Conservation (phyloP, 2,797 vertebrate species). For the Halcyon chelicuti region DNA sequence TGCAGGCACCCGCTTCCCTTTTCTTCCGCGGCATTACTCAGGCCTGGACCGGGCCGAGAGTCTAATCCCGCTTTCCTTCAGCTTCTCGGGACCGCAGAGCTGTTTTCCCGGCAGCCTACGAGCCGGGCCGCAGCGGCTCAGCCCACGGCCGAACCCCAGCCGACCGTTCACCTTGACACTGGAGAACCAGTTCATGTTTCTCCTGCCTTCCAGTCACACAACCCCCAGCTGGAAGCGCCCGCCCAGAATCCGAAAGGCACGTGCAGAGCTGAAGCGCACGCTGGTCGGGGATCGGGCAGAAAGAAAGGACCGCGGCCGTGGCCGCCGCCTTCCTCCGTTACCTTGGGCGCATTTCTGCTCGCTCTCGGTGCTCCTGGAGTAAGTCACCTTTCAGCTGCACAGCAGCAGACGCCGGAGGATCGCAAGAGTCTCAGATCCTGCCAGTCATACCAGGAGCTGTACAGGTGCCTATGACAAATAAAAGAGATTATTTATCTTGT, state of each 20-base stretch:
- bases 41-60: fast-evolving
- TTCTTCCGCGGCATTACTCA: not conserved
- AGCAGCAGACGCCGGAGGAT: not conserved
- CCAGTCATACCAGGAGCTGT: not conserved
- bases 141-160: not conserved
- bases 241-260: not conserved
- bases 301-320: not conserved
- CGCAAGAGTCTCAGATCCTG: not conserved
- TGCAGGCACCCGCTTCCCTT: not conserved
- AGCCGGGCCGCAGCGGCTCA: not conserved
- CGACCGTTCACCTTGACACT: not conserved
- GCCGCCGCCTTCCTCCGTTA: fast-evolving
- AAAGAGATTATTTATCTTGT: not conserved
- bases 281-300: not conserved
- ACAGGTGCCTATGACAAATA: not conserved
- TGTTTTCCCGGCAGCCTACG: not conserved
- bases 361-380: not conserved
- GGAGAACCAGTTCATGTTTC: not conserved
- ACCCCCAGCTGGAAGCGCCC: not conserved
- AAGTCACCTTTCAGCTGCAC: not conserved
- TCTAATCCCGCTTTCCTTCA: not conserved
- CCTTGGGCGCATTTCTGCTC: constrained; percentile 36
- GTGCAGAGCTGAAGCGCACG: not conserved
- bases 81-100: fast-evolving
- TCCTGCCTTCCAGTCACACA: not conserved